Percentiles rank a stretch among this genome's conserved stretches.
These are phyloP conservation scores for Prostheceraeus crozeri DNA, from an alignment of 2,888 invertebrate genomes.

Conservation along the genomic window DNA sequence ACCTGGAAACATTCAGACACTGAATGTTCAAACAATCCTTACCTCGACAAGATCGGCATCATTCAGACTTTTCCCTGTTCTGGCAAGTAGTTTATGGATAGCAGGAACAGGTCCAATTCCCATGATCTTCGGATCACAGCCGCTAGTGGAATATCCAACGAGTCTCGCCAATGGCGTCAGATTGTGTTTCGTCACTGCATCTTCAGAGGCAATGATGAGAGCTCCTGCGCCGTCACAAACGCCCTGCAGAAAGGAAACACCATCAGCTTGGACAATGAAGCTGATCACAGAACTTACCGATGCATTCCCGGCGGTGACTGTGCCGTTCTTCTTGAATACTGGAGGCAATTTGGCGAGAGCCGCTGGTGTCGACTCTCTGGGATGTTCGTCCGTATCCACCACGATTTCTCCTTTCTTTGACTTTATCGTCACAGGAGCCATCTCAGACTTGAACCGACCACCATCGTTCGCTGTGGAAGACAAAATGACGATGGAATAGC, in stretches of 20 bases:
- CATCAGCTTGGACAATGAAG: neutral
- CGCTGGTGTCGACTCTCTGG: constrained; percentile 71
- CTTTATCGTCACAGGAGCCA: constrained; percentile 74
- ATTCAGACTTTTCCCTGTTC: constrained; percentile 69
- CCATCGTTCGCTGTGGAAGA: constrained; percentile 67
- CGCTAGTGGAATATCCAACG: constrained; percentile 70
- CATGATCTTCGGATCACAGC: constrained; percentile 92
- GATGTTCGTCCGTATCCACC: constrained; percentile 84
- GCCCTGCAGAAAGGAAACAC: constrained; percentile 64
- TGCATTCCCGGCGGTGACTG: constrained; percentile 86
- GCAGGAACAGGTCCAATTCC: constrained; percentile 93
- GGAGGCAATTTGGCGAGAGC: constrained; percentile 74
- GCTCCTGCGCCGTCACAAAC: constrained; percentile 95
- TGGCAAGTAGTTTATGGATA: constrained; percentile 69
- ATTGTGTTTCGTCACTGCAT: constrained; percentile 70
- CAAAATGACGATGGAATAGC: too few relatives aligned
- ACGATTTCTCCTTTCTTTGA: constrained; percentile 68
- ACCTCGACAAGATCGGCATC: constrained; percentile 90
- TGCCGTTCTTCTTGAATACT: constrained; percentile 85
- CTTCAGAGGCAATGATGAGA: constrained; percentile 80
- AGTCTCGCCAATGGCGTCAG: constrained; percentile 82
- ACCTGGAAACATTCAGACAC: too few relatives aligned
- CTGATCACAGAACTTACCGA: constrained; percentile 65
- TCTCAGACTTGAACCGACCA: constrained; percentile 81
- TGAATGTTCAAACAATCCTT: too few relatives aligned